Percentiles rank a stretch among this genome's conserved stretches.
These are phyloP conservation scores for Salvelinus namaycush DNA, from an alignment of 2,113 vertebrate species.

Conservation along the genomic window DNA sequence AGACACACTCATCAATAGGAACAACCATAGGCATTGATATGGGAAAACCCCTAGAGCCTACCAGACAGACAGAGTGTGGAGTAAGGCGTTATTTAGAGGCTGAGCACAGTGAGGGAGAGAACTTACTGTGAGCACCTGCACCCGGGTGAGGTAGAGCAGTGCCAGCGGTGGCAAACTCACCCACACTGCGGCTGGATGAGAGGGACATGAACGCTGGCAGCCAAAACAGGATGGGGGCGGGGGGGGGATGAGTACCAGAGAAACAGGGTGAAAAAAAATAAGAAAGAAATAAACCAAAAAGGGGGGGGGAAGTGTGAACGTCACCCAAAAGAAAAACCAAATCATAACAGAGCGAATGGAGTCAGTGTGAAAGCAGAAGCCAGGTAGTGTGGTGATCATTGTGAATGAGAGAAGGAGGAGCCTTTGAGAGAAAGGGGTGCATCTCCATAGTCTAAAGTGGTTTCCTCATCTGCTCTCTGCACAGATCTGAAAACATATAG, in stretches of 20 bases:
- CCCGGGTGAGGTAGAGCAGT: constrained; percentile 86
- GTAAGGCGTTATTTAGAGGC: constrained; percentile 18
- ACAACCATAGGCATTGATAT: constrained; percentile 37
- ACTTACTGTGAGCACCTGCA: constrained; percentile 84
- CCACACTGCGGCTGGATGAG: constrained; percentile 95
- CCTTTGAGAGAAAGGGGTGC: too few relatives aligned
- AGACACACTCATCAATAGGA: constrained; percentile 12
- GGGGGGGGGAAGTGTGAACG: neutral
- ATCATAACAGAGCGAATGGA: neutral
- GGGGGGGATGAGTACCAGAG: constrained; percentile 23
- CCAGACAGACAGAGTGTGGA: constrained; percentile 22
- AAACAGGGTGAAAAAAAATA: constrained; percentile 27
- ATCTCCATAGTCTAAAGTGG: too few relatives aligned
- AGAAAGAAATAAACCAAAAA: constrained; percentile 19
- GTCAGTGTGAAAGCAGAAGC: too few relatives aligned
- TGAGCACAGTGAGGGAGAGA: constrained; percentile 47
- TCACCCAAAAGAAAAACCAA: neutral
- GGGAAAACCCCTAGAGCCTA: constrained; percentile 48
- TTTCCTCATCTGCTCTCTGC: too few relatives aligned
- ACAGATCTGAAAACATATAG: too few relatives aligned
- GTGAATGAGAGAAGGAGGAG: too few relatives aligned
- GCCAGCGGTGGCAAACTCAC: constrained; percentile 79
- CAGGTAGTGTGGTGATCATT: too few relatives aligned
- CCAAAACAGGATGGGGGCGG: constrained; percentile 66
- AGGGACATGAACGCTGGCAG: constrained; percentile 89